Base-by-base conservation (phyloP, 2,888 invertebrate genomes). In the Lithophane ornitopus region DNA sequence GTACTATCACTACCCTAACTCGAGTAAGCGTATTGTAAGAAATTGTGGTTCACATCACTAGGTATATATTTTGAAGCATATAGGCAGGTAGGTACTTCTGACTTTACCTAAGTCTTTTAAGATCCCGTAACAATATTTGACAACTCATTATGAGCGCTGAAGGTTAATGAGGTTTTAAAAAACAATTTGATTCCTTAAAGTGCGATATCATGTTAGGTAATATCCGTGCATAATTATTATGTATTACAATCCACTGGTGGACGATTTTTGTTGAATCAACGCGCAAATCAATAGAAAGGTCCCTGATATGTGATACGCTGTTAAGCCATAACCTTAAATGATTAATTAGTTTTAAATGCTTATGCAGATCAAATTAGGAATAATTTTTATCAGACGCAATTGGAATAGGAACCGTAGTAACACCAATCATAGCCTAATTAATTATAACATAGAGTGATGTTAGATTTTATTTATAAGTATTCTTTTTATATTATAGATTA, bases 381-480 rank as follows among this genome's bases (percentile, higher is more conserved):
- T 88, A 90, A 88, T 88, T 88, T 87, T 86, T 88, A 81, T 84
- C 74, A 81, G 86, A 81, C 72, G 87, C 89, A 90, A 92, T 91
- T 91, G 89, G 89, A 91, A 93, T 94, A 92, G 92, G 89, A 93
- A 94, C 91, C 85, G 94, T 96, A 96, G 96, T 92, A 95, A 96
- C 96, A 96, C 96, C 96, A 96, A 96, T 93, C 93, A 94, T 95
- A 96, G 96, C 95, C 94, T 96, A 95, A 94, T 92, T 94, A 93
- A 93, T 92, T 91, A 91, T 94, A 94, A 94, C 92, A 94, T 95
- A 95, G 92, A 92, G 94, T 94, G 95, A 95, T 93, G 93, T 94
- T 96, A 96, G 96, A 94, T 92, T 91, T 95, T 94, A 94, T 94
- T 94, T 93, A 91, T 94, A 95, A 94, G 94, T 82, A 92, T 92